Base-by-base conservation (phyloP, 2,888 invertebrate species). In the Caradrina clavipalpis region DNA sequence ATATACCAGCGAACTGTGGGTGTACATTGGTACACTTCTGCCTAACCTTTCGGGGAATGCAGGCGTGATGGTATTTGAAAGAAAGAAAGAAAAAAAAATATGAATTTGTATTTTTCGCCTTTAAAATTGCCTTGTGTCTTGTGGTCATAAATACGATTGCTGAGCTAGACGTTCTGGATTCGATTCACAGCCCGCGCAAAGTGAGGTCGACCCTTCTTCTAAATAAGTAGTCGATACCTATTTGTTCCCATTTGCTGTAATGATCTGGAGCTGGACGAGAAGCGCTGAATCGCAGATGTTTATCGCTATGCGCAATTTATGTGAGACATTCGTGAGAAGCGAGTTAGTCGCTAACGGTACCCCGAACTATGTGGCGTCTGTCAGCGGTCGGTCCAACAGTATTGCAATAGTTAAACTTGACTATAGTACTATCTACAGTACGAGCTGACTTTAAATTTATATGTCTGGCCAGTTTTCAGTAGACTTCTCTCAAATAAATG, bases 251-350 rank as follows among this genome's bases (percentile, higher is more conserved):
- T 69, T 69, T 62, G 55, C 53, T n/a, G 49, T 69, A 77, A 77
- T 74, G 79, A 79, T 69, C 59, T 74, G 59, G 58, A 65, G 69
- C 65, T 60, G 26, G 55, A 50, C 69, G 69, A 74, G 57, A 72
- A 73, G 55, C 75, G 26, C 47, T 45, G 66, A 66, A 64, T 53
- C 65, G 45, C 13, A 47, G 77, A 78, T 78, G 80, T 79, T 60
- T 78, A 79, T 79, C 80, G 69, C 57, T 19, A 22, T 63, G 59
- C 76, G 54, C 64, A 69, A 75, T 79, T 79, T 79, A 79, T 79
- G 65, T 53, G 66, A 63, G 64, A 66, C 66, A 60, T 50, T 79
- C 80, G 77, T 79, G 80, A 78, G 77, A 78, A 66, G 80, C 75
- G 45, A 79, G 53, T 57, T 60, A 26, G 54, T 65, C n/a, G 63